Percentiles rank a stretch among this genome's conserved stretches.
Conservation (phyloP, 2,113 vertebrate genomes). For the Cyrtonyx montezumae region DNA sequence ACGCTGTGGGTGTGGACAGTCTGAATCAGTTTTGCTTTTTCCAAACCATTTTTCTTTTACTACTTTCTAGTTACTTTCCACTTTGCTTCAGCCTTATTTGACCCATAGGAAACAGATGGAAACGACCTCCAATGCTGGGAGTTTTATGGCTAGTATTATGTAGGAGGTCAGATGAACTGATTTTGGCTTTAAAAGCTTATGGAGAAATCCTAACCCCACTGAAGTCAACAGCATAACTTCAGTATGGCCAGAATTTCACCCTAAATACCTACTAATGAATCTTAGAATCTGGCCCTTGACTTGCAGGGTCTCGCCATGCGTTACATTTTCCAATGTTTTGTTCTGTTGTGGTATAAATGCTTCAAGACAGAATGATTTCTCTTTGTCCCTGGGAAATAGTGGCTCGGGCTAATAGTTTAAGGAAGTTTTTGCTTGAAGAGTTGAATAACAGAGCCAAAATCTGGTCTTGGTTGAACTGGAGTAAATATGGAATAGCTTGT, state of each 20-base stretch:
- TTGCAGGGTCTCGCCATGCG: not conserved
- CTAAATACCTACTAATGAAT: not conserved
- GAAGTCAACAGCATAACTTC: conserved; percentile 22
- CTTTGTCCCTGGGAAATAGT: conserved; percentile 33
- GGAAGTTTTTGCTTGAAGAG: conserved; percentile 52
- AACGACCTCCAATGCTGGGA: not conserved
- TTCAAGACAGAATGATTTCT: conserved; percentile 42
- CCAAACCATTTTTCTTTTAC: conserved; percentile 11
- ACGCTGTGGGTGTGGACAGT: conserved; percentile 50
- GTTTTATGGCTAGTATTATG: not conserved
- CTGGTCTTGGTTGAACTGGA: conserved; percentile 43
- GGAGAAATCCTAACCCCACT: not conserved
- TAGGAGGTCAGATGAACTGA: conserved; percentile 17
- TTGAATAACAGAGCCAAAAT: conserved; percentile 29
- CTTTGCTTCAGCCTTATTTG: conserved; percentile 60
- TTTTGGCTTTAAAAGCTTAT: conserved; percentile 22
- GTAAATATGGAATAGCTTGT: conserved; percentile 49
- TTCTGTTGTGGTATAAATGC: not conserved
- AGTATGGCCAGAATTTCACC: not conserved
- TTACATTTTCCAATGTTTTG: conserved; percentile 40
- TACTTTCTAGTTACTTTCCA: conserved; percentile 70
- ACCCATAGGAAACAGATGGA: conserved; percentile 24
- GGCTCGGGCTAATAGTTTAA: conserved; percentile 33
- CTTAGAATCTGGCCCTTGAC: not conserved
- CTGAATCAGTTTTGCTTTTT: conserved; percentile 53